Base-by-base conservation (phyloP, 53 echinoderm and acorn worm genomes). In the Echinarachnius parma region DNA sequence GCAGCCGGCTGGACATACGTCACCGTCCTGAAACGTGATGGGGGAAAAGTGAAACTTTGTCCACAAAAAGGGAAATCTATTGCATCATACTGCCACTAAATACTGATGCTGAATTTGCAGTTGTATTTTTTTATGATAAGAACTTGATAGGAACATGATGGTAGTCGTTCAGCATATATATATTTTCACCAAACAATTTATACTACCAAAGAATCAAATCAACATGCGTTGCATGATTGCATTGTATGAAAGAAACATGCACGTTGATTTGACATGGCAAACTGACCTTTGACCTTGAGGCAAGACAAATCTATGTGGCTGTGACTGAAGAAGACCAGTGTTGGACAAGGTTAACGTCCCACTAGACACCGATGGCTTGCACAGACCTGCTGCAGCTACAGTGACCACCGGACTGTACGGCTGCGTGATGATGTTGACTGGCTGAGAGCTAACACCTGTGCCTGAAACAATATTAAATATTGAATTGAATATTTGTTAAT, bases 401-500 rank as follows among this genome's bases (percentile, higher is more conserved):
- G 89, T 89, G 30, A 89, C 89, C 28, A 85, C 85, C 15, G 89
- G 89, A 45, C 89, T 89, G 42, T 68, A 89, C 5, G 89, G 89
- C 78, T 89, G 85, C 10, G 85, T 85, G 85, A 89, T 89, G 53
- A 89, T 81, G 58, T 85, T 89, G 31, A 89, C 72, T 1, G 89
- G 85, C 64, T 89, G 89, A 5, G 85, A 81, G 23, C 61, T 80
- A 22, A 62, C 70, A 0, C 75, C 80, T 22, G 77, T 48, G 9
- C 68, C 53, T 65, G 34, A 10, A 9, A 28, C n/a, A n/a, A n/a
- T n/a, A n/a, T n/a, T n/a, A n/a, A n/a, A n/a, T n/a, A n/a, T n/a
- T n/a, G n/a, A n/a, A n/a, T n/a, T n/a, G n/a, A n/a, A n/a, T n/a
- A n/a, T n/a, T n/a, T n/a, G n/a, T n/a, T n/a, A n/a, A n/a, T n/a